These are phyloP conservation scores for Drosophila tripunctata DNA, from an alignment of 2,888 invertebrate genomes.

Conservation along the genomic window DNA sequence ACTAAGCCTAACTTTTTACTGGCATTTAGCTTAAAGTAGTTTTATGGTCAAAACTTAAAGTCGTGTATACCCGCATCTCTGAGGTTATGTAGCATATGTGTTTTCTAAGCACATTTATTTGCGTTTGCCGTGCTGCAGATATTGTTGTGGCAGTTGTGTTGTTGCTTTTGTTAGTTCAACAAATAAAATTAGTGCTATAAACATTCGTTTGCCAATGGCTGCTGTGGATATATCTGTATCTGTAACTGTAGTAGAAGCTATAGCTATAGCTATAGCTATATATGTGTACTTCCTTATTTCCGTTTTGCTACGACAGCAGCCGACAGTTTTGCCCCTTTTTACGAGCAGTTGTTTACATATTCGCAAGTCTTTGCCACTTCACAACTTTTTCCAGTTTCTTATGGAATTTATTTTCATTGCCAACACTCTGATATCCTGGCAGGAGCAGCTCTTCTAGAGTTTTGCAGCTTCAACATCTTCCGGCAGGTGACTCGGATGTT, in stretches of 20 bases:
- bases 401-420: constrained; percentile 62
- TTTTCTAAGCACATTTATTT: constrained; percentile 28
- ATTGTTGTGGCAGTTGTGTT: constrained; percentile 33
- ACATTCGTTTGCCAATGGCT: constrained; percentile 68
- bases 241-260: constrained; percentile 6
- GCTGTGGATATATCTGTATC: constrained; percentile 13
- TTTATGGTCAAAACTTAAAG: not conserved
- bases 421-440: constrained; percentile 37
- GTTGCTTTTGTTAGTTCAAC: constrained; percentile 66
- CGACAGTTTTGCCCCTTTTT: constrained; percentile 21
- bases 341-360: constrained; percentile 51
- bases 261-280: constrained; percentile 6
- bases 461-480: constrained; percentile 36
- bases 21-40: too few species aligned
- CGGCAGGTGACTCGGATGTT: constrained; percentile 67
- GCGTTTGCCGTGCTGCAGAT: constrained; percentile 31
- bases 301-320: constrained; percentile 18
- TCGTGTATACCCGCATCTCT: not conserved
- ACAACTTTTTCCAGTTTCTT: constrained; percentile 54
- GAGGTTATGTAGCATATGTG: not conserved
- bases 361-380: constrained; percentile 58
- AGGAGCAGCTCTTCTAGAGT: not conserved
- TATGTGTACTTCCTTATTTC: constrained; percentile 20
- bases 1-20: too few species aligned
- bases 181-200: constrained; percentile 78